Conservation (phyloP, 1,140 invertebrate species). For the Bombus consobrinus region DNA sequence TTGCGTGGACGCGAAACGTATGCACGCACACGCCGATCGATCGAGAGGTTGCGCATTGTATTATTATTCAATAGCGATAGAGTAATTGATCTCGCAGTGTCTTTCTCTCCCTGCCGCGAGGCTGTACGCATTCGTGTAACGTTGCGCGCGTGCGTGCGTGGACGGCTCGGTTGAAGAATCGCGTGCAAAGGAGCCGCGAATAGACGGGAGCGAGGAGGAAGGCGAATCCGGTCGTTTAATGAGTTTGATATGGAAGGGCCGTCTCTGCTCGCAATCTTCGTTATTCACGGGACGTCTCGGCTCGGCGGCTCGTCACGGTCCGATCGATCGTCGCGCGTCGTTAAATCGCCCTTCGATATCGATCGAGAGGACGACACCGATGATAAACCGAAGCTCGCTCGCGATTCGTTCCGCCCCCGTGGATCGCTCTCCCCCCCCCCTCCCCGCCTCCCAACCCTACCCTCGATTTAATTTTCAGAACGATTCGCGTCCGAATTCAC, state of each 20-base stretch:
- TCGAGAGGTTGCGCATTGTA: constrained; percentile 51
- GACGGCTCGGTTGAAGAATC: neutral
- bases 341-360: constrained; percentile 38
- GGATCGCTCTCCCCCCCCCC: fast-evolving
- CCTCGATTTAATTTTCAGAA: neutral
- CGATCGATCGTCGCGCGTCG: neutral
- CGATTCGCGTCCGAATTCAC: too few species aligned
- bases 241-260: constrained; percentile 62
- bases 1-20: constrained; percentile 43
- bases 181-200: neutral
- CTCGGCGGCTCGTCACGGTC: too few species aligned
- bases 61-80: constrained; percentile 79
- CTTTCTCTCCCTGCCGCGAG: constrained; percentile 41
- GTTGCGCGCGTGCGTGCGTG: neutral
- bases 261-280: constrained; percentile 58
- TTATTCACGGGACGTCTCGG: constrained; percentile 61
- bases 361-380: constrained; percentile 12
- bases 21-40: constrained; percentile 41
- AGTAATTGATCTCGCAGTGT: constrained; percentile 77
- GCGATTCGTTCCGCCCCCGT: neutral
- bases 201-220: constrained; percentile 21
- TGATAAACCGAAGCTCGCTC: constrained; percentile 24
- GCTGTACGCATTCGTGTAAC: constrained; percentile 3
- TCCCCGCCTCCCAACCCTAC: too few species aligned
- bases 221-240: constrained; percentile 45